Evolutionary conservation across 1,140 invertebrate species (phyloP).

Genomic region (Maniola jurtina): DNA sequence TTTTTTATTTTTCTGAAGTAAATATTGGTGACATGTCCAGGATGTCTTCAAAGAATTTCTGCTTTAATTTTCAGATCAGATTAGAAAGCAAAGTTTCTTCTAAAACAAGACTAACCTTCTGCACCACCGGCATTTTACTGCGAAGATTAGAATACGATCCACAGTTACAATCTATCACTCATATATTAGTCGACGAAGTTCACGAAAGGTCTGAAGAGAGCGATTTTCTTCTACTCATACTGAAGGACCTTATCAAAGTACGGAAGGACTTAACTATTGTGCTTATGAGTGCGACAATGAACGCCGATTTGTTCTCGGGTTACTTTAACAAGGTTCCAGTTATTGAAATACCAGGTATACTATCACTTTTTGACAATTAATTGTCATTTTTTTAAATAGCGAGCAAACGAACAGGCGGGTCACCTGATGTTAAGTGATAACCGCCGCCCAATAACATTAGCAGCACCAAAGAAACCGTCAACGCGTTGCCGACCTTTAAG

Average conservation of each 20-base stretch:
- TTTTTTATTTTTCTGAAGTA: too few relatives aligned
- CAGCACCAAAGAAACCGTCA: too few relatives aligned
- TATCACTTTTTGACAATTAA: too few relatives aligned
- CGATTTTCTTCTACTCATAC: slow-evolving; percentile 89
- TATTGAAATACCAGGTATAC: slow-evolving; percentile 85
- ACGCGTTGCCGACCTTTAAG: too few relatives aligned
- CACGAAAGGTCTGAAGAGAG: slow-evolving; percentile 94
- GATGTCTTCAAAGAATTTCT: too few relatives aligned
- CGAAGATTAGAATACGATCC: slow-evolving; percentile 89
- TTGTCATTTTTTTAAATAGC: too few relatives aligned
- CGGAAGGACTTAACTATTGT: slow-evolving; percentile 89
- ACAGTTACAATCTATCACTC: slow-evolving; percentile 84
- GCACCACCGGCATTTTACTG: slow-evolving; percentile 94
- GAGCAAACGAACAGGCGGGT: too few relatives aligned
- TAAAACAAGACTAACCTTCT: slow-evolving; percentile 91
- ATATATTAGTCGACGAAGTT: slow-evolving; percentile 94
- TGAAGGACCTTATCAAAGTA: slow-evolving; percentile 85
- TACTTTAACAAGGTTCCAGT: slow-evolving; percentile 87
- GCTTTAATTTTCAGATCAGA: slow-evolving; percentile 62
- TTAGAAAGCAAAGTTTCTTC: slow-evolving; percentile 87
- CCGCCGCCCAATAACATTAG: too few relatives aligned
- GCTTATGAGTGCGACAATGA: slow-evolving; percentile 93
- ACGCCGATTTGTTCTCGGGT: slow-evolving; percentile 87
- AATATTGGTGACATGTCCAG: too few relatives aligned
- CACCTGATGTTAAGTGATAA: too few relatives aligned